A percentile compares a stretch with the other conserved stretches of the same genome.
phyloP scores from a whole-genome alignment of 2,113 vertebrate species.

The Emydocephalus ijimae region DNA sequence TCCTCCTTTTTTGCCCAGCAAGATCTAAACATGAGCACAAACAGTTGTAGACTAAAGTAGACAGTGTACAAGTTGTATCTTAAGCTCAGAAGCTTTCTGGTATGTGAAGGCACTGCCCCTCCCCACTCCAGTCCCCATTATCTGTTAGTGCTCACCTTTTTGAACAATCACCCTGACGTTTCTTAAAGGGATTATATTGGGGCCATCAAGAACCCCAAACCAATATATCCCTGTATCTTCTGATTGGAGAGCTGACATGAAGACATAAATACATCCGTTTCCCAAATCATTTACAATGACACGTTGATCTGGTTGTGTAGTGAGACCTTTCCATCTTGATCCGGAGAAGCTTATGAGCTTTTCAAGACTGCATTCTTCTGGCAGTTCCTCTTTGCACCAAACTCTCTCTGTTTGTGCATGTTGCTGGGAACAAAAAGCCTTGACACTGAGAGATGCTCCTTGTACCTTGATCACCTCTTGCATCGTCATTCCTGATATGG shows the following conservation, averaged over 20 bases:
- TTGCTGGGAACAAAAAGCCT: not conserved
- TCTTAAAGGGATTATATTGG: not conserved
- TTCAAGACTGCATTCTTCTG: not conserved
- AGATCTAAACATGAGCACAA: not conserved
- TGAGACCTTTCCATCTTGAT: not conserved
- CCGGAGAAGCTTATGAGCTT: not conserved
- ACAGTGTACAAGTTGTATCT: not conserved
- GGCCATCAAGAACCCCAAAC: slow-evolving; percentile 9
- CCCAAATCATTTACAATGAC: not conserved
- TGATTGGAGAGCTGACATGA: not conserved
- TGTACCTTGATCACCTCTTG: not conserved
- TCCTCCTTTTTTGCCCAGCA: not conserved
- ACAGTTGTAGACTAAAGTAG: not conserved
- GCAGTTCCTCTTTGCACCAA: slow-evolving; percentile 17
- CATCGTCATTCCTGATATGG: not conserved
- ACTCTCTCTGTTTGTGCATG: not conserved
- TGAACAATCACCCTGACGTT: slow-evolving; percentile 6
- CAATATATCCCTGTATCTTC: slow-evolving; percentile 7
- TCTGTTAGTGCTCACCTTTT: not conserved
- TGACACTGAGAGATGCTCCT: not conserved
- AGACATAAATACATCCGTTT: not conserved
- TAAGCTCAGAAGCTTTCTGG: not conserved
- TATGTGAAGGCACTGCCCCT: not conserved
- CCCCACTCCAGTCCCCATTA: not conserved
- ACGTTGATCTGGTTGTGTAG: not conserved